A percentile compares a stretch with the other conserved stretches of the same genome.
Evolutionary conservation across 2,113 vertebrate species (phyloP).

Genomic region (Emberiza fucata): DNA sequence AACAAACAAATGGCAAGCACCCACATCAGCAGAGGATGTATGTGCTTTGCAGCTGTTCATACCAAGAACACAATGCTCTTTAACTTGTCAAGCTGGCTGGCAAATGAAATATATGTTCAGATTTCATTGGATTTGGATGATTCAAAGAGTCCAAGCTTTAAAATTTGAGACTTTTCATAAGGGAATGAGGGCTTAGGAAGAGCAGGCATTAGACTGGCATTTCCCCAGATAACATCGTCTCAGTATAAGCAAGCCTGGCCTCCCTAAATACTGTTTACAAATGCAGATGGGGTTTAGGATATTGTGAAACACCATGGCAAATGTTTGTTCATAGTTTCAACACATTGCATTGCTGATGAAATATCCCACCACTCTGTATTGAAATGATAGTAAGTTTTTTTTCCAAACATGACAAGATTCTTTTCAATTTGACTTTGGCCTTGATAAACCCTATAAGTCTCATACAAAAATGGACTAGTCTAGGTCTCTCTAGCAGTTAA

Average conservation of each 20-base stretch:
- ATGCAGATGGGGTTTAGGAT: background rate
- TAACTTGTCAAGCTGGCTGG: background rate
- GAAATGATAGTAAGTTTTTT: background rate
- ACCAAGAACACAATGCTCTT: background rate
- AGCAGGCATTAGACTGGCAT: background rate
- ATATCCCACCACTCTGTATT: background rate
- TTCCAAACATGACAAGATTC: background rate
- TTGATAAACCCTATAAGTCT: background rate
- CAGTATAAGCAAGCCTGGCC: background rate
- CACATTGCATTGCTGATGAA: background rate
- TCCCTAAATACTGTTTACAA: slow-evolving; percentile 13
- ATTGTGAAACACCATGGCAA: background rate
- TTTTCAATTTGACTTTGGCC: background rate
- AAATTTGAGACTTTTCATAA: background rate
- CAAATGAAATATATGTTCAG: background rate
- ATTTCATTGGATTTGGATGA: background rate
- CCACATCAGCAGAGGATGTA: background rate
- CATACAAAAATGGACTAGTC: background rate
- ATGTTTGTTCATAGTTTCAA: background rate
- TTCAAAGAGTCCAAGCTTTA: background rate
- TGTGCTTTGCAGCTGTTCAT: background rate
- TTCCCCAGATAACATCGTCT: background rate
- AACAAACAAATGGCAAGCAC: background rate
- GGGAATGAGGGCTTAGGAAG: background rate
- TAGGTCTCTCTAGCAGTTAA: background rate